Percentiles rank a stretch among this genome's conserved stretches.
Evolutionary conservation across 2,113 vertebrate genomes (phyloP).

Genomic region (Procavia capensis): DNA sequence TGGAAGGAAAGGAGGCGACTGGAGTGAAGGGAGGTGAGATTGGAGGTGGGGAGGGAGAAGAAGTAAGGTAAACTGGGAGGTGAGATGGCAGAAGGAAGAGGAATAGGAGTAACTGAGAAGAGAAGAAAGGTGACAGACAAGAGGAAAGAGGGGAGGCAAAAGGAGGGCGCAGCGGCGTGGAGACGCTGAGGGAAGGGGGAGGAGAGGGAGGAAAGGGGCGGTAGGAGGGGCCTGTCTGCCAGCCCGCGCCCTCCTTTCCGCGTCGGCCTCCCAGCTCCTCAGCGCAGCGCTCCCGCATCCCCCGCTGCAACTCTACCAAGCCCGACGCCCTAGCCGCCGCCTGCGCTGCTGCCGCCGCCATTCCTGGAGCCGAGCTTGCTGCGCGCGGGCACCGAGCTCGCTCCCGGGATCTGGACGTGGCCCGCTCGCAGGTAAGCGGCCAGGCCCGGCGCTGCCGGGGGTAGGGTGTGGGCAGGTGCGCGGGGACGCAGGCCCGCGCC

Average conservation of each 20-base stretch:
- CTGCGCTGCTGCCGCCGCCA: conserved; percentile 12
- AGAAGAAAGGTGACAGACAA: not conserved
- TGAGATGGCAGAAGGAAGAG: not conserved
- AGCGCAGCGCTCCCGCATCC: conserved; percentile 60
- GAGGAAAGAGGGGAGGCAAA: not conserved
- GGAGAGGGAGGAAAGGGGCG: not conserved
- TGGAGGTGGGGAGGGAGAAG: not conserved
- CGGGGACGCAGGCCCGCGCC: not conserved
- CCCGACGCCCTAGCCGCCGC: not conserved
- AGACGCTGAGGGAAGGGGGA: too few species aligned
- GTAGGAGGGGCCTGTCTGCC: conserved; percentile 47
- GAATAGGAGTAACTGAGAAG: not conserved
- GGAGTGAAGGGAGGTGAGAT: not conserved
- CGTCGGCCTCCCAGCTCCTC: conserved; percentile 43
- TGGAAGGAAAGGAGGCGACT: too few species aligned
- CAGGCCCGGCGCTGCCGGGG: not conserved
- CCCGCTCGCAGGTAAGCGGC: conserved; percentile 66
- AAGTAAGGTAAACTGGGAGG: not conserved
- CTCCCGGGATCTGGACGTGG: not conserved
- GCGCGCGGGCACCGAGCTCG: not conserved
- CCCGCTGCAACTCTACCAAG: not conserved
- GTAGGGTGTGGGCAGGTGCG: conserved; percentile 63
- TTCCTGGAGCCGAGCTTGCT: conserved; percentile 44
- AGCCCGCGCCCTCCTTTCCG: conserved; percentile 24
- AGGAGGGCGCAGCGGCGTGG: not conserved